A percentile compares a stretch with the other conserved stretches of the same genome.
phyloP scores from a whole-genome alignment of 2,888 invertebrate species.

The Thera obeliscata region DNA sequence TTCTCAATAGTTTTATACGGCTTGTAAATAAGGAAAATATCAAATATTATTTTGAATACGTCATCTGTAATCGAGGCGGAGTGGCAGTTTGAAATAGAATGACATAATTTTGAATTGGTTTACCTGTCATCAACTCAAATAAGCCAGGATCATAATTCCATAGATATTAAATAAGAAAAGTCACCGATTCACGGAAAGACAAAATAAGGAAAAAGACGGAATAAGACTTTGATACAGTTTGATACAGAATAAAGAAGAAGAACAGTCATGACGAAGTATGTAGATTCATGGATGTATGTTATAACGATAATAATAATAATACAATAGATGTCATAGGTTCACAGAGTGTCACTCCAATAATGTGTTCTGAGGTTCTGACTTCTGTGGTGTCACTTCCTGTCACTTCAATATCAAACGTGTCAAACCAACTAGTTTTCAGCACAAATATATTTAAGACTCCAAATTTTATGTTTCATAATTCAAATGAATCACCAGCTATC shows the following conservation, averaged over 20 bases:
- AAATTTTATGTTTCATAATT: constrained; percentile 56
- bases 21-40: constrained; percentile 71
- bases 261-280: too few species aligned
- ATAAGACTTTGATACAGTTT: too few species aligned
- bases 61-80: constrained; percentile 74
- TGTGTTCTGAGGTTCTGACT: too few species aligned
- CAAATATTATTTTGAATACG: constrained; percentile 67
- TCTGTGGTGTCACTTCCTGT: neutral
- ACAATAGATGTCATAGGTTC: too few species aligned
- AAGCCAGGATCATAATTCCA: constrained; percentile 24
- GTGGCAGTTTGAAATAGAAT: constrained; percentile 66
- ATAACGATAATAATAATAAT: too few species aligned
- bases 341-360: too few species aligned
- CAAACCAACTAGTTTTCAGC: constrained; percentile 20
- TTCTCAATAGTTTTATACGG: constrained; percentile 54
- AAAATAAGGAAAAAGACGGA: too few species aligned
- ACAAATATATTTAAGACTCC: constrained; percentile 40
- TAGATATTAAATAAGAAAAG: neutral
- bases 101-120: constrained; percentile 57
- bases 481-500: constrained; percentile 45
- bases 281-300: too few species aligned
- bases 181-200: too few species aligned
- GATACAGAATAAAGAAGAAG: too few species aligned
- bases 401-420: constrained; percentile 6
- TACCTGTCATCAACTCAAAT: constrained; percentile 32